Percentiles rank a stretch among this genome's conserved stretches.
Evolutionary conservation across 2,113 vertebrate genomes (phyloP).

Genomic region (Tapirus terrestris): DNA sequence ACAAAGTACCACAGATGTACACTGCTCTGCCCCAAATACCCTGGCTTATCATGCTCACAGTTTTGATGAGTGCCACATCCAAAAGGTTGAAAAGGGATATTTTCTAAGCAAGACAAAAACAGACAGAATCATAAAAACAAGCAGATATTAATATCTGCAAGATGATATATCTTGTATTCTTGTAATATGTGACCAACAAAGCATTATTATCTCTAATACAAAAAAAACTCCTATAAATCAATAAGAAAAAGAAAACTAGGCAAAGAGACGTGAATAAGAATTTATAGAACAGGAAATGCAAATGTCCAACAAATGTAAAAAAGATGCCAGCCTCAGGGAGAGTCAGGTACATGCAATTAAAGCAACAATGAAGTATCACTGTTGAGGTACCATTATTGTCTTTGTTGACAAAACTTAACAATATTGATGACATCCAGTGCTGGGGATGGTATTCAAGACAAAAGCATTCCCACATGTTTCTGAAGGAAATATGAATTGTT

Average conservation of each 20-base stretch:
- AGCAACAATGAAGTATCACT: not conserved
- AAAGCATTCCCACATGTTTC: not conserved
- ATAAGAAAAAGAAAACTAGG: not conserved
- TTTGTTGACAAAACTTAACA: not conserved
- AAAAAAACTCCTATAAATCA: not conserved
- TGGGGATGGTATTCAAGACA: not conserved
- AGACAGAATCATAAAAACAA: not conserved
- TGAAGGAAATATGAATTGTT: slow-evolving; percentile 7
- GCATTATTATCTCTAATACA: not conserved
- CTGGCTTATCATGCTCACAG: not conserved
- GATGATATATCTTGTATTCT: not conserved
- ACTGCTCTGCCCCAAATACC: not conserved
- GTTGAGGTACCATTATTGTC: not conserved
- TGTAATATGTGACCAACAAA: not conserved
- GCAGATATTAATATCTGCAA: not conserved
- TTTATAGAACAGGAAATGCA: not conserved
- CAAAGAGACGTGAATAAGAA: not conserved
- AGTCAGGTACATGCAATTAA: not conserved
- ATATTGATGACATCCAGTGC: not conserved
- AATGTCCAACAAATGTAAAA: not conserved
- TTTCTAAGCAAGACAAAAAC: not conserved
- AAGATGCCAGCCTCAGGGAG: not conserved
- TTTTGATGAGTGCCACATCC: not conserved
- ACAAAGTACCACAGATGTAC: not conserved
- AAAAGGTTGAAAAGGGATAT: not conserved